These are phyloP conservation scores for Sinopyrophorus schimmeli DNA, from an alignment of 2,888 invertebrate genomes.

Conservation along the genomic window DNA sequence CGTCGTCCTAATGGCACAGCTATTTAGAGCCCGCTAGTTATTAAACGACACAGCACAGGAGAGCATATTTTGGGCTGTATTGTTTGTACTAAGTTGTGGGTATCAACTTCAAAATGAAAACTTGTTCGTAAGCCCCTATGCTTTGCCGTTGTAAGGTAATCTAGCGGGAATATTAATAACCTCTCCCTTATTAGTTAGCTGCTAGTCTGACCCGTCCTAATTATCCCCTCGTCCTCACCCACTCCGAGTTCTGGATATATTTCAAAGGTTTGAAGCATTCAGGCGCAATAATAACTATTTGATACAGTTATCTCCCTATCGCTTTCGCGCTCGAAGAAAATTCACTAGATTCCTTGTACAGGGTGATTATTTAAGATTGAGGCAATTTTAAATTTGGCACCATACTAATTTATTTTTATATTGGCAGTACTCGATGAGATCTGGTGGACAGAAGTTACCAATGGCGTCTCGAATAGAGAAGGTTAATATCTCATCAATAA, in stretches of 20 bases:
- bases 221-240: constrained; percentile 27
- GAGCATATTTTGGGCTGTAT: constrained; percentile 14
- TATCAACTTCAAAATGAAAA: constrained; percentile 21
- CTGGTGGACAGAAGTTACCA: too few species aligned
- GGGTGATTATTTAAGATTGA: too few species aligned
- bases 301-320: constrained; percentile 16
- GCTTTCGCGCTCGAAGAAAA: constrained; percentile 4
- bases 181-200: constrained; percentile 25
- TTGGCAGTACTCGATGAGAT: too few species aligned
- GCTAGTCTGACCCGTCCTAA: constrained; percentile 28
- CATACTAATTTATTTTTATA: too few species aligned
- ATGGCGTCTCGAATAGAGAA: too few species aligned
- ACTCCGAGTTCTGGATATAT: constrained; percentile 23
- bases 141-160: constrained; percentile 24
- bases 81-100: constrained; percentile 24
- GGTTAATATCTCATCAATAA: too few species aligned
- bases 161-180: constrained; percentile 31
- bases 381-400: too few species aligned
- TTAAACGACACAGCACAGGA: constrained; percentile 11
- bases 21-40: constrained; percentile 6
- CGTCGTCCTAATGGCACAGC: constrained; percentile 18
- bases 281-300: constrained; percentile 25
- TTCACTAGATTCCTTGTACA: too few species aligned
- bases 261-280: constrained; percentile 26
- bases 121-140: constrained; percentile 19